These are phyloP conservation scores for Brenthis ino DNA, from an alignment of 2,888 invertebrate species.

Conservation along the genomic window DNA sequence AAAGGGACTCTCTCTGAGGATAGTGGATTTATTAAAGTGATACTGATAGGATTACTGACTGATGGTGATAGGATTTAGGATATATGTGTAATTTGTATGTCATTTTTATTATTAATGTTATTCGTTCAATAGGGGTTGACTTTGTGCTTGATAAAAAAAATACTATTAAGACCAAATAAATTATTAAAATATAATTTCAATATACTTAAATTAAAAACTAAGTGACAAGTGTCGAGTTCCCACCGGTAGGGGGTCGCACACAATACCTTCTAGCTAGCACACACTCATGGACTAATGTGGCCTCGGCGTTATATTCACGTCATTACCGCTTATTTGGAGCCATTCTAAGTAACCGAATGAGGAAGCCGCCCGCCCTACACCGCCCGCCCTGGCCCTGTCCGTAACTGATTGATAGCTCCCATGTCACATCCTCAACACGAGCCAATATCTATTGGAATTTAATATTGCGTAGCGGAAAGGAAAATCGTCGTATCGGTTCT, in stretches of 20 bases:
- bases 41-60: too few species aligned
- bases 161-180: too few species aligned
- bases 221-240: too few species aligned
- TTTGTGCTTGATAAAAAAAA: too few species aligned
- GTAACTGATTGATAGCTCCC: constrained; percentile 27
- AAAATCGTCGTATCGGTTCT: constrained; percentile 26
- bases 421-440: constrained; percentile 19
- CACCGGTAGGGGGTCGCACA: not conserved
- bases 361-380: not conserved
- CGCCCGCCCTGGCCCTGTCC: not conserved
- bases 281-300: not conserved
- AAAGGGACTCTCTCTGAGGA: too few species aligned
- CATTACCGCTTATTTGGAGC: constrained; percentile 29
- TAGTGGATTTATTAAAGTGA: too few species aligned
- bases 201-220: too few species aligned
- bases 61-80: too few species aligned
- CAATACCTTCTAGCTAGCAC: not conserved
- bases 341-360: not conserved
- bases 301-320: constrained; percentile 23
- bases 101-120: too few species aligned
- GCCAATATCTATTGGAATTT: constrained; percentile 31
- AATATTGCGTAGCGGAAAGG: constrained; percentile 21
- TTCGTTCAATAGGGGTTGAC: too few species aligned
- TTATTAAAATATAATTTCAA: too few species aligned
- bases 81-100: too few species aligned